A percentile compares a stretch with the other conserved stretches of the same genome.
phyloP scores from a whole-genome alignment of 2,797 vertebrate genomes.

The Trematomus bernacchii region DNA sequence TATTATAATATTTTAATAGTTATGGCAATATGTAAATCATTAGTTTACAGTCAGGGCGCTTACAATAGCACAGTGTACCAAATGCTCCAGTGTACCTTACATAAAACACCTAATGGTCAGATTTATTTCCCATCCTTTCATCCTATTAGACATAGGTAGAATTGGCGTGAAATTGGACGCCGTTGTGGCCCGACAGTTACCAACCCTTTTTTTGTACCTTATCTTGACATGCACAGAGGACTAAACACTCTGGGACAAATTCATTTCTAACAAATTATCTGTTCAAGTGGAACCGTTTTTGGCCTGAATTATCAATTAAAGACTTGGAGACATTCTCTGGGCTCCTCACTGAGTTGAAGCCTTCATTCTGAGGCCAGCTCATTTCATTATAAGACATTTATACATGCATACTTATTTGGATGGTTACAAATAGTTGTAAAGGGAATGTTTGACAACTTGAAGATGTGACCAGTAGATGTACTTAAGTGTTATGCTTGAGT shows the following conservation, averaged over 20 bases:
- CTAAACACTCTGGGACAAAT: slow-evolving; percentile 70
- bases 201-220: slow-evolving; percentile 69
- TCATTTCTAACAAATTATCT: slow-evolving; percentile 78
- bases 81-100: slow-evolving; percentile 1
- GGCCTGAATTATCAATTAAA: slow-evolving; percentile 82
- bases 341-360: slow-evolving; percentile 47
- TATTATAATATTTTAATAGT: slow-evolving; percentile 30
- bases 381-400: not conserved
- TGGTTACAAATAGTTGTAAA: not conserved
- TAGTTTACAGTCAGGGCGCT: slow-evolving; percentile 14
- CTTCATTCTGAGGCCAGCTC: not conserved
- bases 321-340: slow-evolving; percentile 68
- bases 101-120: slow-evolving; percentile 39
- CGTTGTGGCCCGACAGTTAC: slow-evolving; percentile 41
- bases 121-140: slow-evolving; percentile 43
- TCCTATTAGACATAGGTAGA: slow-evolving; percentile 49
- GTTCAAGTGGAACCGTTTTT: slow-evolving; percentile 68
- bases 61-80: not conserved
- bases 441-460: not conserved
- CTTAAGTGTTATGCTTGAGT: not conserved
- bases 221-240: slow-evolving; percentile 66
- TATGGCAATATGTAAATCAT: slow-evolving; percentile 27
- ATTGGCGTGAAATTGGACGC: slow-evolving; percentile 63
- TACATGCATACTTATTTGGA: not conserved
- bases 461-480: not conserved